Evolutionary conservation across 1,140 invertebrate genomes (phyloP).

Genomic region (Solenopsis fugax): DNA sequence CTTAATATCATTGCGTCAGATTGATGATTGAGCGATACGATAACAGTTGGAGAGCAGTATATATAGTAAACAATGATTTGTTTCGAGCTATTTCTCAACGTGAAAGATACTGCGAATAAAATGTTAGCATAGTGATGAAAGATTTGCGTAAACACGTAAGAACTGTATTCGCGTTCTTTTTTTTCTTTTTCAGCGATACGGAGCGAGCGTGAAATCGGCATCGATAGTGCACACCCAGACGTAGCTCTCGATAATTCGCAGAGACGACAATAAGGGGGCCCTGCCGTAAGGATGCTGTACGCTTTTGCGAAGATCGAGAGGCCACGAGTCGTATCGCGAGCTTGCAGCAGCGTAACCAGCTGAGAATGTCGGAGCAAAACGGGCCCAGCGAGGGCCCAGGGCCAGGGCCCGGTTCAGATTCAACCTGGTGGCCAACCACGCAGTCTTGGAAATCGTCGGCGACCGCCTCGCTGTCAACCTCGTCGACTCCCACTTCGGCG

Average conservation of each 20-base stretch:
- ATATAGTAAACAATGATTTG: neutral
- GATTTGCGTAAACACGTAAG: neutral
- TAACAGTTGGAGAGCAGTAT: neutral
- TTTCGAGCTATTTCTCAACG: neutral
- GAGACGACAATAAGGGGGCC: conserved; percentile 38
- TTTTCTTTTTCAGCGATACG: neutral
- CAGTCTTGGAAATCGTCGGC: conserved; percentile 83
- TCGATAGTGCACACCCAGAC: neutral
- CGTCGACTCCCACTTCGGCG: conserved; percentile 65
- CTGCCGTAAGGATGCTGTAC: conserved; percentile 82
- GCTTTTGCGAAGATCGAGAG: conserved; percentile 69
- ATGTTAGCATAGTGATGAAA: neutral
- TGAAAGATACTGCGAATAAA: neutral
- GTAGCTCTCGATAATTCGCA: neutral
- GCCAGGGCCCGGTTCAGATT: conserved; percentile 76
- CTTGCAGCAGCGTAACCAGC: conserved; percentile 77
- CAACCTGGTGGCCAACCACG: conserved; percentile 82
- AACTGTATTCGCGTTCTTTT: neutral
- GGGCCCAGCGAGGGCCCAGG: conserved; percentile 82
- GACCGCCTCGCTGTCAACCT: conserved; percentile 56
- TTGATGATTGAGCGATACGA: neutral
- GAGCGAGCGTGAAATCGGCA: neutral
- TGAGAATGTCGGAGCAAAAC: conserved; percentile 86
- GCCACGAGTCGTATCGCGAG: conserved; percentile 75
- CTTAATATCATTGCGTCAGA: neutral